Percentiles rank a stretch among this genome's conserved stretches.
phyloP scores from a whole-genome alignment of 2,797 vertebrate species.

The Acropternis orthonyx region DNA sequence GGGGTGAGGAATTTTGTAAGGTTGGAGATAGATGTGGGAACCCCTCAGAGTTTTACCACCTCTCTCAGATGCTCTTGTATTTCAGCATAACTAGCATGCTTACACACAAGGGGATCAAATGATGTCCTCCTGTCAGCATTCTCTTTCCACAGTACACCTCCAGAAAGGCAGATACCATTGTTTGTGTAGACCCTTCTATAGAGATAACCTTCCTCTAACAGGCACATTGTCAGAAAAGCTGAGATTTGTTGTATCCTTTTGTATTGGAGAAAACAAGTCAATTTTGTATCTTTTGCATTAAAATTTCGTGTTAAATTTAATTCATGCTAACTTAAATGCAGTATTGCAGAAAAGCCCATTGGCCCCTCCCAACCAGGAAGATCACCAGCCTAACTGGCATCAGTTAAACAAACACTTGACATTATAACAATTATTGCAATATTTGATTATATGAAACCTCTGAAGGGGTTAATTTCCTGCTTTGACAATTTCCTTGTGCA shows the following conservation, averaged over 20 bases:
- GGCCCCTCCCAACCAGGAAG: not conserved
- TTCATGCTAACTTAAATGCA: not conserved
- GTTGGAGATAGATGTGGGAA: not conserved
- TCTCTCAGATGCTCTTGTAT: not conserved
- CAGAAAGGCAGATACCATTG: not conserved
- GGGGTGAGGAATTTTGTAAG: not conserved
- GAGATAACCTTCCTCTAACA: not conserved
- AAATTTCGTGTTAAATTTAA: not conserved
- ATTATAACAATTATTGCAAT: not conserved
- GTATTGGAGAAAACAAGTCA: not conserved
- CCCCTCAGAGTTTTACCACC: not conserved
- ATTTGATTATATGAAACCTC: not conserved
- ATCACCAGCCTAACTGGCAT: not conserved
- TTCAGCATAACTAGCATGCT: not conserved
- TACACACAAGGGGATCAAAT: not conserved
- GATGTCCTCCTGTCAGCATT: not conserved
- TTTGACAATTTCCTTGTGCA: constrained; percentile 21
- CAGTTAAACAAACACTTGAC: not conserved
- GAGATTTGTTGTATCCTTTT: not conserved
- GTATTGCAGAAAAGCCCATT: not conserved
- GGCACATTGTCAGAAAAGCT: not conserved
- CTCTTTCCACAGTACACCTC: not conserved
- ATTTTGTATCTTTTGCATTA: not conserved
- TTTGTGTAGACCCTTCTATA: not conserved
- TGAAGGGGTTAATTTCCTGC: constrained; percentile 30